Base-by-base conservation (phyloP, 2,797 vertebrate species). In the Euphonia xanthogaster region DNA sequence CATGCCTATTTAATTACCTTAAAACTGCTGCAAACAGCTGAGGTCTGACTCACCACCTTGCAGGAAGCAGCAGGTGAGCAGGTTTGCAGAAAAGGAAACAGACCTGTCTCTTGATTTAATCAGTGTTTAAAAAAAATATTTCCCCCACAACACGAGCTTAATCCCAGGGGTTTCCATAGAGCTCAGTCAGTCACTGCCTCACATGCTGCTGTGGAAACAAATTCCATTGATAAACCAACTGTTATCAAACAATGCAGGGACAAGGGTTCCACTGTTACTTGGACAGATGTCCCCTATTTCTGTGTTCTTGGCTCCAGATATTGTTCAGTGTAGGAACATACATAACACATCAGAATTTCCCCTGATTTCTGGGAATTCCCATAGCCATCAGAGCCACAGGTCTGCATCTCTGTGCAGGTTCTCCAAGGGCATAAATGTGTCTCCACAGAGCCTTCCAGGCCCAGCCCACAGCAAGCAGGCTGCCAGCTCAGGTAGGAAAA, bases 401-500 rank as follows among this genome's bases (percentile, higher is more conserved):
- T 76, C 28, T 87, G 47, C 39, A 35, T 10, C 25, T 27, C n/a
- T 22, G 7, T 33, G 31, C 31, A 77, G 33, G 45, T 53, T 76
- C 33, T 63, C 60, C 14, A 10, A 71, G 61, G 45, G 3, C 30
- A 77, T 3, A n/a, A 31, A 28, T 0, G 0, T 14, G 7, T 11
- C 6, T 40, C 66, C 62, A 47, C 10, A 30, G 51, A 51, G 25
- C 28, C 51, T 37, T 42, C 35, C 55, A 50, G 54, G 12, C 40
- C 37, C 65, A 74, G 18, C 22, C 10, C 44, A 70, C 10, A 70
- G 25, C 0, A 0, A 78, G 13, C 1, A 4, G 10, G 23, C 48
- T 93, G 51, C 51, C 57, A 63, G 42, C 23, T 85, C 2, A 3
- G 4, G 20, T 25, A n/a, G 62, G 48, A 65, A 76, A 74, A 54